A percentile compares a stretch with the other conserved stretches of the same genome.
These are phyloP conservation scores for Hypotaenidia philippensis DNA, from an alignment of 2,797 vertebrate species.

Conservation along the genomic window DNA sequence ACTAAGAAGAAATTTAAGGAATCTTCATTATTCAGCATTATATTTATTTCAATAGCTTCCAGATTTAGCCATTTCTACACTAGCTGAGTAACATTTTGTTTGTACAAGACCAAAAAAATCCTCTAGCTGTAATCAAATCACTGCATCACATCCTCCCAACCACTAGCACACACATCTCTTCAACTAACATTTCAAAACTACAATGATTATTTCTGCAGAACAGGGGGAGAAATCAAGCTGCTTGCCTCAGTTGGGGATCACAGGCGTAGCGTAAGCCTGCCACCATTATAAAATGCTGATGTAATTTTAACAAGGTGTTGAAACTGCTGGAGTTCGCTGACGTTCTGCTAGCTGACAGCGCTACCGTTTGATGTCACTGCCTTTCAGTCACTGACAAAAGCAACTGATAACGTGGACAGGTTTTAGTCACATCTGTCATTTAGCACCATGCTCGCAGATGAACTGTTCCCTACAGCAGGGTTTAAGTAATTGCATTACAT, in stretches of 20 bases:
- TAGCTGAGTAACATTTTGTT: slow-evolving; percentile 44
- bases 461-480: slow-evolving; percentile 13
- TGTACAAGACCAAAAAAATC: background rate
- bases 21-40: slow-evolving; percentile 60
- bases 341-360: slow-evolving; percentile 32
- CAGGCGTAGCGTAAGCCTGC: background rate
- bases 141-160: slow-evolving; percentile 36
- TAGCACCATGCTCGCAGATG: slow-evolving; percentile 25
- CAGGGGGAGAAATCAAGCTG: background rate
- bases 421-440: slow-evolving; percentile 59
- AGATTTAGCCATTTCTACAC: slow-evolving; percentile 31
- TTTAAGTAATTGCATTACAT: slow-evolving; percentile 48
- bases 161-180: background rate
- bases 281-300: background rate
- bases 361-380: slow-evolving; percentile 50
- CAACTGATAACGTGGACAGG: background rate
- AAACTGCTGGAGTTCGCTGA: slow-evolving; percentile 45
- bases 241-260: slow-evolving; percentile 23
- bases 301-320: slow-evolving; percentile 35
- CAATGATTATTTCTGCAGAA: background rate
- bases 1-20: slow-evolving; percentile 19
- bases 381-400: slow-evolving; percentile 24
- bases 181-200: background rate
- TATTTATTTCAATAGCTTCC: slow-evolving; percentile 25
- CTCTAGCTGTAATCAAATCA: slow-evolving; percentile 43